Base-by-base conservation (phyloP, 1,140 invertebrate species). In the Drosophila carrolli region DNA sequence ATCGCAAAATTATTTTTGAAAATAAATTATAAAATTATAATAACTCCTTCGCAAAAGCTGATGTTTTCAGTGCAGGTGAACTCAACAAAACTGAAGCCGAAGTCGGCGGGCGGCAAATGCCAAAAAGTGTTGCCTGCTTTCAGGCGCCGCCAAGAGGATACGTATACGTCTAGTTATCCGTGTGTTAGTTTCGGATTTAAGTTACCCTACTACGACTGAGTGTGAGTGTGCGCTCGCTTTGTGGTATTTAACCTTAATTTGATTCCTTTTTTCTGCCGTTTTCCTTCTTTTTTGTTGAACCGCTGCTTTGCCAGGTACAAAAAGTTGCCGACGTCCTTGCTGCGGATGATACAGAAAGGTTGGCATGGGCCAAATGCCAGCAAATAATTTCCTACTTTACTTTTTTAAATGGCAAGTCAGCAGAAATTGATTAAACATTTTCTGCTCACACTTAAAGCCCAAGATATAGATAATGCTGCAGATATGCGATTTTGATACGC, bases 171-270 rank as follows among this genome's bases (percentile, higher is more conserved):
- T 38, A 35, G 62, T 41, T 66, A 19, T 56, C 23, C 53, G 14
- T 67, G 58, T 51, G 50, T 59, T 62, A 71, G 78, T 70, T 84
- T 77, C 62, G 60, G 77, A 81, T 85, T 84, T 85, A 51, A 51
- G 48, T 51, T 35, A 14, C 48, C n/a, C 9, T 16, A 35, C 48
- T 14, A 3, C n/a, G 48, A 10, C 9, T 11, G 13, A 43, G 44
- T 67, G 44, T 59, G 54, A 32, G 62, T 75, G 47, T 62, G 16
- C 75, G 48, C 75, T 76, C 83, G 81, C 84, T 89, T 89, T 88
- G 85, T 89, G 84, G 84, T 89, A 88, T 88, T 88, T 88, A 88
- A 88, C 84, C 84, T 88, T 88, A 88, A 88, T 88, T 88, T 88
- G 80, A 88, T 89, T 88, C 82, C 75, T 78, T 85, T 81, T 57